Evolutionary conservation across 2,797 vertebrate genomes (phyloP).

Genomic region (Vespertilio murinus): DNA sequence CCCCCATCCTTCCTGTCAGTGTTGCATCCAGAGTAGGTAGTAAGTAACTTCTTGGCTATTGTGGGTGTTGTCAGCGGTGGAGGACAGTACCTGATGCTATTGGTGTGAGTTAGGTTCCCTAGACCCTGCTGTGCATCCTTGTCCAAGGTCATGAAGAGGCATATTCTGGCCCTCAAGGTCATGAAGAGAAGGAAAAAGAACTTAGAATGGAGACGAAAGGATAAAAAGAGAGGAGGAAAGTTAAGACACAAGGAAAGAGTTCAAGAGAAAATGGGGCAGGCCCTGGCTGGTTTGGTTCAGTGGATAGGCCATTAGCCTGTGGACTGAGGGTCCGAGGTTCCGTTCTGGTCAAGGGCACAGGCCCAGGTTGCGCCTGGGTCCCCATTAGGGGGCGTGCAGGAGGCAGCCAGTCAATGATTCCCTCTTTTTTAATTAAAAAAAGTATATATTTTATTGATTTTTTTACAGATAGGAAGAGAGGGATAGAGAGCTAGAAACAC

Average conservation of each 20-base stretch:
- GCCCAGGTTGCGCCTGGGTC: no score
- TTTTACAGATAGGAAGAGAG: no score
- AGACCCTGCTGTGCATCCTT: not conserved
- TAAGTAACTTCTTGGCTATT: conserved; percentile 12
- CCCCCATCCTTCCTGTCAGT: not conserved
- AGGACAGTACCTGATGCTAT: not conserved
- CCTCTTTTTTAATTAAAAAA: no score
- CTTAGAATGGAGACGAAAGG: not conserved
- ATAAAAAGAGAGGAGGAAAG: not conserved
- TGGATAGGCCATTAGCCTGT: no score
- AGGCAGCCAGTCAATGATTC: no score
- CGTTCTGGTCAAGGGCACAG: no score
- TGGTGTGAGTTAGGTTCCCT: not conserved
- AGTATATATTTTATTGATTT: no score
- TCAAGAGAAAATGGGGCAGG: conserved; percentile 14
- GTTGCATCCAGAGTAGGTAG: not conserved
- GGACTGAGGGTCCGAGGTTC: no score
- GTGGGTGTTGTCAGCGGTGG: conserved; percentile 15
- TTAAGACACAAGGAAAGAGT: not conserved
- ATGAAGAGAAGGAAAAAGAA: conserved; percentile 3
- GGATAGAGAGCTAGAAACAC: no score
- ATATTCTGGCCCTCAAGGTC: not conserved
- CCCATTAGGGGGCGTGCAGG: no score
- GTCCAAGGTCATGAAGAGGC: not conserved
- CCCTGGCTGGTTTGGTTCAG: no score